Conservation (phyloP, 2,113 vertebrate genomes). For the Sialia sialis region DNA sequence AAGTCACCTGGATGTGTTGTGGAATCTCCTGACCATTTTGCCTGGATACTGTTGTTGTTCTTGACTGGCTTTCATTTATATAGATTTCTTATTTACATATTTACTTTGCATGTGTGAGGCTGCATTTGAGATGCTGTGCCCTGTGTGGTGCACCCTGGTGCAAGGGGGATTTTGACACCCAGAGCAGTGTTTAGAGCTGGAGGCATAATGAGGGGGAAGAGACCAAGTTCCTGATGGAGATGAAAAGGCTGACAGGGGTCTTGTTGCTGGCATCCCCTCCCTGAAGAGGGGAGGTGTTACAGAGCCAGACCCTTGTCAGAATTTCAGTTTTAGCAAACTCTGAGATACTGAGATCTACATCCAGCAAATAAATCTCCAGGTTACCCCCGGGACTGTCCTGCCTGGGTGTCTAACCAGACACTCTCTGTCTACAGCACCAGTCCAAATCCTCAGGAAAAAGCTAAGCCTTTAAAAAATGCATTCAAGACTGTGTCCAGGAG, state of each 20-base stretch:
- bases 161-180: not conserved
- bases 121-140: not conserved
- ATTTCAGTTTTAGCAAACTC: not conserved
- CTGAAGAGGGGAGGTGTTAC: not conserved
- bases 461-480: not conserved
- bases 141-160: not conserved
- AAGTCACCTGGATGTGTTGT: not conserved
- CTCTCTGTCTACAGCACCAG: not conserved
- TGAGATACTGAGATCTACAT: not conserved
- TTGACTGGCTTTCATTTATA: not conserved
- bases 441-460: not conserved
- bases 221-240: not conserved
- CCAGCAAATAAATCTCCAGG: not conserved
- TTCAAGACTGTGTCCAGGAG: not conserved
- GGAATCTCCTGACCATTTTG: not conserved
- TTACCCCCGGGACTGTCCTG: not conserved
- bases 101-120: not conserved
- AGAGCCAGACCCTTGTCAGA: not conserved
- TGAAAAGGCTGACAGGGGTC: not conserved
- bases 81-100: not conserved
- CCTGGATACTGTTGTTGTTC: not conserved
- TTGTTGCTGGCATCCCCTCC: not conserved
- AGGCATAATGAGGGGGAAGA: not conserved
- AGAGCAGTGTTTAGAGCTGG: not conserved
- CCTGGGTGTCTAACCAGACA: not conserved